Percentiles rank a stretch among this genome's conserved stretches.
Conservation (phyloP, 2,888 invertebrate species). For the Aphodius sticticus region DNA sequence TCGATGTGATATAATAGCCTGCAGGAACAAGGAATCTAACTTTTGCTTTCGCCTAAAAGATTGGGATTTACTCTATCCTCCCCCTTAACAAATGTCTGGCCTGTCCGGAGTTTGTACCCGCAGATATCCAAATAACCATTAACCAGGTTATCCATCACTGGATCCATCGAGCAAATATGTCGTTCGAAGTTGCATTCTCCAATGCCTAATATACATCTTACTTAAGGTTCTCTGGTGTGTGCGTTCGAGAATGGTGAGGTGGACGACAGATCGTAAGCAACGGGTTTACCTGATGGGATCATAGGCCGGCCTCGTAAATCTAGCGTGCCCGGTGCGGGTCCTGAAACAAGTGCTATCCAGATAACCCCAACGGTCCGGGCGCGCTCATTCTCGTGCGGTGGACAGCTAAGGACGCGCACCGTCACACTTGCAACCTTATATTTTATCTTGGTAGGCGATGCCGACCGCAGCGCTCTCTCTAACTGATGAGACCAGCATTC, state of each 20-base stretch:
- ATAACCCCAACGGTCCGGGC: constrained; percentile 56
- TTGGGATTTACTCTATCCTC: too few relatives aligned
- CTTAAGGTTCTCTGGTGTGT: not conserved
- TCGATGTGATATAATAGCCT: too few relatives aligned
- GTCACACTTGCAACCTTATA: constrained; percentile 48
- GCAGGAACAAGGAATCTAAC: too few relatives aligned
- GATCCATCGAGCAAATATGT: not conserved
- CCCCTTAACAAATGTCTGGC: too few relatives aligned
- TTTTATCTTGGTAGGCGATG: constrained; percentile 34
- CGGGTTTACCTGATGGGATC: constrained; percentile 54
- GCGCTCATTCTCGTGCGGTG: constrained; percentile 54
- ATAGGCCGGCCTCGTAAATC: constrained; percentile 57
- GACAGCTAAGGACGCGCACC: constrained; percentile 52
- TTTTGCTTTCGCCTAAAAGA: too few relatives aligned
- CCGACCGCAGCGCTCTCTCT: not conserved
- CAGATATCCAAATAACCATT: too few relatives aligned
- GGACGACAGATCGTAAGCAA: constrained; percentile 34
- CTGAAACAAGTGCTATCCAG: constrained; percentile 57
- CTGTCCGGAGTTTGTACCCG: too few relatives aligned
- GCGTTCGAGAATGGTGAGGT: constrained; percentile 6
- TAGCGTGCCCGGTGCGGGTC: constrained; percentile 52
- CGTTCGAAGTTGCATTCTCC: not conserved
- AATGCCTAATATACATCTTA: constrained; percentile 4
- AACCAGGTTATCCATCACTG: not conserved
- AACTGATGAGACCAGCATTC: not conserved